Evolutionary conservation across 2,113 vertebrate genomes (phyloP).

Genomic region (Sarotherodon lohbergeri): DNA sequence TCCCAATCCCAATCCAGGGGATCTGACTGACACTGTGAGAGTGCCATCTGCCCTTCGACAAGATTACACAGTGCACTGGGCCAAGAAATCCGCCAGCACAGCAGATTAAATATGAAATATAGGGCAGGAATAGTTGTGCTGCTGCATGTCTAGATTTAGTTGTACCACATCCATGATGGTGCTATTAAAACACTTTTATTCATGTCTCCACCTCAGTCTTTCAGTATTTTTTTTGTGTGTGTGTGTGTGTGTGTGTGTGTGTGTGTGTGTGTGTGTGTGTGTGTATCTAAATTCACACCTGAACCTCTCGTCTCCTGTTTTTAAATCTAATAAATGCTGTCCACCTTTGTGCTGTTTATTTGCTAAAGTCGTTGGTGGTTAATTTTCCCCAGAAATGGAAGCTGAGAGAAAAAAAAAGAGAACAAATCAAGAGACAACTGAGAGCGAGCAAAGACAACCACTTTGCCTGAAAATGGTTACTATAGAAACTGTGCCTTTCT

Average conservation of each 20-base stretch:
- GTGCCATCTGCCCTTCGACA: conserved; percentile 63
- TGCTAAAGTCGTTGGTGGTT: not conserved
- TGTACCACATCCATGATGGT: not conserved
- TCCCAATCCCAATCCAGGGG: conserved; percentile 43
- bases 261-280: not conserved
- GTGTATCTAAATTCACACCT: not conserved
- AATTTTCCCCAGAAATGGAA: conserved; percentile 7
- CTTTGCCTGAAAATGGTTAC: conserved; percentile 63
- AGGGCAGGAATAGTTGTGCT: conserved; percentile 56
- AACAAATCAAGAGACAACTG: conserved; percentile 22
- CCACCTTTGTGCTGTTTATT: not conserved
- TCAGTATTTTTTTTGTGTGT: not conserved
- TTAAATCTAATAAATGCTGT: not conserved
- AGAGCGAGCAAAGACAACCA: conserved; percentile 24
- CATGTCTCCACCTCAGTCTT: not conserved
- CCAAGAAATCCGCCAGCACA: conserved; percentile 63
- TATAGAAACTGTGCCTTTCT: conserved; percentile 70
- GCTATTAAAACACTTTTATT: not conserved
- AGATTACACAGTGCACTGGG: conserved; percentile 61
- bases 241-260: not conserved
- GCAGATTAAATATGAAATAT: conserved; percentile 74
- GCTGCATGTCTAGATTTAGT: conserved; percentile 21
- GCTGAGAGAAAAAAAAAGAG: not conserved
- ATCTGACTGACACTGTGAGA: conserved; percentile 51
- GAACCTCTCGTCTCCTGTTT: not conserved